Evolutionary conservation across 2,113 vertebrate genomes (phyloP).

Genomic region (Bucco capensis): DNA sequence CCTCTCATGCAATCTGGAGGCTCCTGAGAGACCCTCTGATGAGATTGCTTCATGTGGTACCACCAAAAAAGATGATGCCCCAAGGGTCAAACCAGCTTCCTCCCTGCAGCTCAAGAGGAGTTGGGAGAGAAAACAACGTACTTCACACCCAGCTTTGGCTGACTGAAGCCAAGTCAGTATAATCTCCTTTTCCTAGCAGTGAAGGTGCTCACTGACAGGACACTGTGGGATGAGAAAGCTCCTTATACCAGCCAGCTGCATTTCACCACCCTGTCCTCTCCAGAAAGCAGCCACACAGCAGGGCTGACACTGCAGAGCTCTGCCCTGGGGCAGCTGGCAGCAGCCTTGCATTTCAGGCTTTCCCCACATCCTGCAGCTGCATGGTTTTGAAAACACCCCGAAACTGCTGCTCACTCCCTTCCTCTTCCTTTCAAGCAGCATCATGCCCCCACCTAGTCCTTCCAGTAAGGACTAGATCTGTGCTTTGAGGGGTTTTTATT

Average conservation of each 20-base stretch:
- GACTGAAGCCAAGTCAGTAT: neutral
- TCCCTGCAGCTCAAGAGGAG: neutral
- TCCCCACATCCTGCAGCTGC: neutral
- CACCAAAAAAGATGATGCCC: neutral
- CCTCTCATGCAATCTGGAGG: neutral
- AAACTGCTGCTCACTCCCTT: neutral
- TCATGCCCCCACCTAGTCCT: neutral
- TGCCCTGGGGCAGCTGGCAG: neutral
- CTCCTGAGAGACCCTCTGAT: neutral
- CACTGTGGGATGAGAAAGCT: neutral
- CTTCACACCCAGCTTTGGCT: neutral
- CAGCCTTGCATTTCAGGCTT: neutral
- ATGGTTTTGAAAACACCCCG: neutral
- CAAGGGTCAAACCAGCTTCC: neutral
- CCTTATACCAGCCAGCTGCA: rapidly evolving
- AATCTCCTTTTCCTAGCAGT: neutral
- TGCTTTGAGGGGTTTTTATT: neutral
- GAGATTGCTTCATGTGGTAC: neutral
- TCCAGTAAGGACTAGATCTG: neutral
- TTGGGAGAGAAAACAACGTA: neutral
- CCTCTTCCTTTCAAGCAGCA: neutral
- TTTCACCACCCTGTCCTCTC: rapidly evolving
- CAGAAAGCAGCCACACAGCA: neutral
- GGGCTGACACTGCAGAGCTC: rapidly evolving
- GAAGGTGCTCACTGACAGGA: rapidly evolving